Base-by-base conservation (phyloP, 2,113 vertebrate genomes). In the Megaleporinus macrocephalus region DNA sequence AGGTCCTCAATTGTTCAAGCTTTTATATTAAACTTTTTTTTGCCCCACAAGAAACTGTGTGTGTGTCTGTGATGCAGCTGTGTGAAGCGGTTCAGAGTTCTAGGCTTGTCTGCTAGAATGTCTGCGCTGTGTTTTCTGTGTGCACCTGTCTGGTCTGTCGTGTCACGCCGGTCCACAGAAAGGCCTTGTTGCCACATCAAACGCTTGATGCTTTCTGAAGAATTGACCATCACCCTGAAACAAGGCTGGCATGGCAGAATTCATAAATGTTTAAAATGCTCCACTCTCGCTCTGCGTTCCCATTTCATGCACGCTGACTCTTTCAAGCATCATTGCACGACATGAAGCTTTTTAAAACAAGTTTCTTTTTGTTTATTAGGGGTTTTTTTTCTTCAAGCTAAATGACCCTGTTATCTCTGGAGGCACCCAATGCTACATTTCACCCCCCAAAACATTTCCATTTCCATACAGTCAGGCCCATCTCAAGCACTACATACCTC, bases 21-120 rank as follows among this genome's bases (percentile, higher is more conserved):
- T 82, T 66, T 29, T 82, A 4, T 82, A 82, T 85, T 85, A 76
- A 79, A 85, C 62, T n/a, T 76, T 82, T 78, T 73, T 51, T 29
- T 20, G n/a, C n/a, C n/a, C 14, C 33, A 33, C 3, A 65, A 68
- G 69, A 63, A 44, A 15, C 33, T 22, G 16, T 65, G 1, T 51
- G 61, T 65, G 61, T 78, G 10, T 63, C 75, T 20, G 6, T 73
- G 12, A 20, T 18, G 24, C 18, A 30, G 18, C 41, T 57, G 55
- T 18, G 51, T 27, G 6, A 53, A 81, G 53, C 41, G 18, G 59
- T 30, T 51, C 20, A 72, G 27, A 18, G 27, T 20, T 16, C 13
- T 33, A 12, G 7, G 15, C 44, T 61, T 44, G 9, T 30, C 0
- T 36, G 65, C 27, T 41, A 55, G 27, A 68, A 26, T 57, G 22